phyloP scores from a whole-genome alignment of 2,113 vertebrate genomes.

The Labeo rohita region DNA sequence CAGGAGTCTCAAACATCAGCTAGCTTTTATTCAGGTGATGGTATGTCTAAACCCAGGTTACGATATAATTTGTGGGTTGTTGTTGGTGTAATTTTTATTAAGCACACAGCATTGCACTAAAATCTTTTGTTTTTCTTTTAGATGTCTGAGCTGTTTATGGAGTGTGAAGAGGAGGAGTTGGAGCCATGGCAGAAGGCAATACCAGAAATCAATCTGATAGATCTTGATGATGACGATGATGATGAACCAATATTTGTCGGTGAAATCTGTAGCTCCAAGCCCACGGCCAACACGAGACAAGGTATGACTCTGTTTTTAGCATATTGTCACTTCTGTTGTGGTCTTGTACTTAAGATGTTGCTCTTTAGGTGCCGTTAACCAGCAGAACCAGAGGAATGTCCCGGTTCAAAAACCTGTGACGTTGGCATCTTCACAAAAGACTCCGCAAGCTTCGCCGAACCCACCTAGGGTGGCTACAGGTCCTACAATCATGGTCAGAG shows the following conservation, averaged over 20 bases:
- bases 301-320: constrained; percentile 29
- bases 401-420: constrained; percentile 57
- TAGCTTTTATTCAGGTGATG: neutral
- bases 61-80: neutral
- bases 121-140: constrained; percentile 32
- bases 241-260: constrained; percentile 96
- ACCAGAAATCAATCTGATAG: constrained; percentile 86
- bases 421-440: constrained; percentile 70
- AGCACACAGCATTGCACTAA: neutral
- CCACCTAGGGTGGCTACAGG: constrained; percentile 64
- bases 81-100: neutral
- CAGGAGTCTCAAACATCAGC: neutral
- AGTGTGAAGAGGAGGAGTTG: constrained; percentile 98
- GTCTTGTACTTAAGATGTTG: neutral
- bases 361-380: constrained; percentile 41
- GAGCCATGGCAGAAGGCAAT: constrained; percentile 94
- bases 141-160: constrained; percentile 99
- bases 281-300: constrained; percentile 73
- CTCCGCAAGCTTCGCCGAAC: constrained; percentile 66
- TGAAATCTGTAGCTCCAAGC: constrained; percentile 88
- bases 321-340: neutral
- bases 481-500: constrained; percentile 63
- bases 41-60: neutral
- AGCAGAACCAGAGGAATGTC: constrained; percentile 43
- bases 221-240: constrained; percentile 76